Conservation (phyloP, 2,797 vertebrate species). For the Centropyge bicolor region DNA sequence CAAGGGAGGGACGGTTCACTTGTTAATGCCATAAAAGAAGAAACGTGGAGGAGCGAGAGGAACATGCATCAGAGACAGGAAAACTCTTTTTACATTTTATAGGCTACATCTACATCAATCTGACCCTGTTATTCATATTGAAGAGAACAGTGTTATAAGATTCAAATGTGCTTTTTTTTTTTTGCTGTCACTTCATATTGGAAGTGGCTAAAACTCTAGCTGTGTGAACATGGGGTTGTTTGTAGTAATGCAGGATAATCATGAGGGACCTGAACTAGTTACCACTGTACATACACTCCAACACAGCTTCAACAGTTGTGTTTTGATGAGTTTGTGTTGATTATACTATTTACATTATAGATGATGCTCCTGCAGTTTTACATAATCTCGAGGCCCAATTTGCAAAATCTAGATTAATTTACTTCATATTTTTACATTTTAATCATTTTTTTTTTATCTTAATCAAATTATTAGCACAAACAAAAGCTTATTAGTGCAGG, state of each 20-base stretch:
- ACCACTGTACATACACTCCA: background rate
- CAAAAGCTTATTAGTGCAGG: no score
- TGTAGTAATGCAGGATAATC: background rate
- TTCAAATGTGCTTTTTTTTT: no score
- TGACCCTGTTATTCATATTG: background rate
- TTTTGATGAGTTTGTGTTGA: background rate
- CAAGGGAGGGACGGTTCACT: constrained; percentile 36
- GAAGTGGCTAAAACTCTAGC: background rate
- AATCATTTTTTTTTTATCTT: no score
- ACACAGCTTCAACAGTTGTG: background rate
- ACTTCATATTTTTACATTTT: no score
- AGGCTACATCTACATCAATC: background rate
- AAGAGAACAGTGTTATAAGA: no score
- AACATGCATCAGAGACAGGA: background rate
- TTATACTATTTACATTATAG: background rate
- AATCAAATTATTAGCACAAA: no score
- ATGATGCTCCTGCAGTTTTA: background rate
- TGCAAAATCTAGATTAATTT: background rate
- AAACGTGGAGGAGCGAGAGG: constrained; percentile 15
- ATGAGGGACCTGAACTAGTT: background rate
- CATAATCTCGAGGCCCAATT: background rate
- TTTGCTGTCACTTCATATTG: background rate
- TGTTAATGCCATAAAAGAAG: constrained; percentile 51
- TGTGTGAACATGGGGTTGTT: background rate
- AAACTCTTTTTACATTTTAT: background rate